phyloP scores from a whole-genome alignment of 2,888 invertebrate species.

The Polyploca ridens region DNA sequence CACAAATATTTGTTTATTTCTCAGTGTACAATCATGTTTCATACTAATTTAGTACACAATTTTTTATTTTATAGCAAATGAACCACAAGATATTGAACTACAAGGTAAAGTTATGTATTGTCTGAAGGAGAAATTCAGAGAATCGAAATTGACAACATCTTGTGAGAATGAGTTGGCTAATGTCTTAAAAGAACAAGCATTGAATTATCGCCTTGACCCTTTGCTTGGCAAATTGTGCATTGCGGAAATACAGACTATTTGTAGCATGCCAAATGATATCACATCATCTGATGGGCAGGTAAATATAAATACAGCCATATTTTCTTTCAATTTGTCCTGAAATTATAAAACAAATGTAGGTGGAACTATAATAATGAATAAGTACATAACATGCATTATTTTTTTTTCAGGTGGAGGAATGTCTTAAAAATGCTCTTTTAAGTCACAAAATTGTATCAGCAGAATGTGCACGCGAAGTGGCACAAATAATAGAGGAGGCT shows the following conservation, averaged over 20 bases:
- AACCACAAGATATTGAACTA: conserved; percentile 87
- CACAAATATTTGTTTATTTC: too few species aligned
- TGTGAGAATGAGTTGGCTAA: conserved; percentile 94
- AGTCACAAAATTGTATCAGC: conserved; percentile 89
- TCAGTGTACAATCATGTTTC: conserved; percentile 10
- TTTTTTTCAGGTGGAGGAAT: conserved; percentile 91
- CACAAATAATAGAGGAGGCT: conserved; percentile 94
- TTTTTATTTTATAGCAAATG: conserved; percentile 60
- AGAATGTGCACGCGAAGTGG: conserved; percentile 93
- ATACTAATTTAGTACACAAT: conserved; percentile 11
- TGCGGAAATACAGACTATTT: conserved; percentile 88
- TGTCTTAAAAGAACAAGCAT: conserved; percentile 93
- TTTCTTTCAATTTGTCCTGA: conserved; percentile 4
- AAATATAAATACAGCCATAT: conserved; percentile 20
- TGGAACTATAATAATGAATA: not conserved
- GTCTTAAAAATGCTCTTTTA: conserved; percentile 93
- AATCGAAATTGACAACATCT: conserved; percentile 88
- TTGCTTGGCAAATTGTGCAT: conserved; percentile 92
- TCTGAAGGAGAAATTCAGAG: conserved; percentile 91
- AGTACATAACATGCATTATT: not conserved
- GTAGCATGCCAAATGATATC: conserved; percentile 77
- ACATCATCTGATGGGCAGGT: conserved; percentile 80
- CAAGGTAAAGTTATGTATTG: conserved; percentile 94
- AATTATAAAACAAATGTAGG: not conserved
- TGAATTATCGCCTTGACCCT: conserved; percentile 96